A percentile compares a stretch with the other conserved stretches of the same genome.
Conservation (phyloP, 2,113 vertebrate species). For the Eulemur rufifrons region DNA sequence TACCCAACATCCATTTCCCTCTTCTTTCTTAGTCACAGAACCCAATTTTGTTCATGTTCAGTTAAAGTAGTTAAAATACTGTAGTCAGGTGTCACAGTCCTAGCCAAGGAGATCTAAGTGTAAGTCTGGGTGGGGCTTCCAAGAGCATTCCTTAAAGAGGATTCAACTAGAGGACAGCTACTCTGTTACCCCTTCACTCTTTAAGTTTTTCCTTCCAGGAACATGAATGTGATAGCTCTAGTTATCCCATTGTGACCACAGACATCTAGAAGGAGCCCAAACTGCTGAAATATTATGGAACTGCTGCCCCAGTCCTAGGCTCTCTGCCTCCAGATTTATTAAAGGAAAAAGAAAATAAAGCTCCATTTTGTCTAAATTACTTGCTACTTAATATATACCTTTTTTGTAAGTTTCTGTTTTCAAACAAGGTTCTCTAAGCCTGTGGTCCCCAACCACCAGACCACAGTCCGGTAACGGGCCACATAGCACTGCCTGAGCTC, state of each 20-base stretch:
- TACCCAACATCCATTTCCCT: too few species aligned
- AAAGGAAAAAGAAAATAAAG: background rate
- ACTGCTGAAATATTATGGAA: background rate
- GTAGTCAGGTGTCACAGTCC: background rate
- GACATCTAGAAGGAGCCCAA: background rate
- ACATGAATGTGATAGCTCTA: background rate
- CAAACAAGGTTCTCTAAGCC: background rate
- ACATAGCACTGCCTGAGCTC: too few species aligned
- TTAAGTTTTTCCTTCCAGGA: background rate
- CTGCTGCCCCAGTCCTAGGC: background rate
- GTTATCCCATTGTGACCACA: background rate
- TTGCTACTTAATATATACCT: background rate
- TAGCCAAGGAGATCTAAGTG: background rate
- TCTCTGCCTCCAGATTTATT: background rate
- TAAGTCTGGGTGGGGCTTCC: background rate
- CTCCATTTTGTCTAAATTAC: background rate
- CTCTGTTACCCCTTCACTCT: background rate
- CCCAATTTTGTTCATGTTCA: background rate
- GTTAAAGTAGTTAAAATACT: background rate
- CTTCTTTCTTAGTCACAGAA: background rate
- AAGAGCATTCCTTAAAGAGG: background rate
- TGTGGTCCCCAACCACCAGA: background rate
- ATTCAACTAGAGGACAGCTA: background rate
- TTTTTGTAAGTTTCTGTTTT: background rate
- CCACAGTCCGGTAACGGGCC: too few species aligned